These are phyloP conservation scores for Lasioglossum calceatum DNA, from an alignment of 2,888 invertebrate genomes.

Conservation along the genomic window DNA sequence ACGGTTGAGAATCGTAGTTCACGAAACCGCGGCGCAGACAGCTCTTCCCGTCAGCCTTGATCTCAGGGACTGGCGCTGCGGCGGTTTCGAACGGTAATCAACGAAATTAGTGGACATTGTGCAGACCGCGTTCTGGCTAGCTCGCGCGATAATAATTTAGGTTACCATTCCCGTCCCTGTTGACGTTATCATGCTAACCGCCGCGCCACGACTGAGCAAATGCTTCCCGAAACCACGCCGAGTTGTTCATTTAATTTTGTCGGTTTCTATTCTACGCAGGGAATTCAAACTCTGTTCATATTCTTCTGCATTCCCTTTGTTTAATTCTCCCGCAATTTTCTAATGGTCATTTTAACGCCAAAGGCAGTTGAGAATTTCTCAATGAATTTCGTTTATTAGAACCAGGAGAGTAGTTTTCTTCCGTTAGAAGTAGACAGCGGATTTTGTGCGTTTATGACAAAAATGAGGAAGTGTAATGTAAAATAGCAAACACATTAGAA, in stretches of 20 bases:
- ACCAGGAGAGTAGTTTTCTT: no score
- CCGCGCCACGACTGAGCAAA: not conserved
- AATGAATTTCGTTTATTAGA: no score
- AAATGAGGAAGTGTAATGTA: no score
- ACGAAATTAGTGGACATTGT: constrained; percentile 22
- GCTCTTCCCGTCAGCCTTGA: constrained; percentile 2
- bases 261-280: not conserved
- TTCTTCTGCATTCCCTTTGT: no score
- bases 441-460: no score
- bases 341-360: no score
- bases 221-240: not conserved
- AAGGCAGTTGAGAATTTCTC: no score
- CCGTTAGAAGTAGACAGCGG: no score
- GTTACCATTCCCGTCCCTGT: not conserved
- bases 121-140: not conserved
- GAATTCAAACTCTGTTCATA: not conserved
- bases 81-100: constrained; percentile 17
- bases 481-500: no score
- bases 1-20: constrained; percentile 64
- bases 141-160: constrained; percentile 5
- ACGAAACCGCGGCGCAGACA: constrained; percentile 39
- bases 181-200: constrained; percentile 3
- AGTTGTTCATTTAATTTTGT: not conserved
- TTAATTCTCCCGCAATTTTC: no score
- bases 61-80: not conserved